phyloP scores from a whole-genome alignment of 2,888 invertebrate genomes.

The Ommatoiulus sabulosus region DNA sequence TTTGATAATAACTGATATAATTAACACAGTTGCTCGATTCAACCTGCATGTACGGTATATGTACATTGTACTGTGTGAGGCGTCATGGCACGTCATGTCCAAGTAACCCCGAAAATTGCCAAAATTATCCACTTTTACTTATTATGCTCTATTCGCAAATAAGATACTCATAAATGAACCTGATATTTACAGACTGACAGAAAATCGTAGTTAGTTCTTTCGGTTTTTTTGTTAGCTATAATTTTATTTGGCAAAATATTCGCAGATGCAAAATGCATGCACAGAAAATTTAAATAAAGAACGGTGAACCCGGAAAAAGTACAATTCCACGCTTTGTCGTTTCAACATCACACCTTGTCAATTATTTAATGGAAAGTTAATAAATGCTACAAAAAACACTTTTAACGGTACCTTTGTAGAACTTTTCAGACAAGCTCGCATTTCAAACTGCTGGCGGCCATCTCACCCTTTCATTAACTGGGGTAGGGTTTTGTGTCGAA shows the following conservation, averaged over 20 bases:
- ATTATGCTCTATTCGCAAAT: no score
- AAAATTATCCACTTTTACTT: no score
- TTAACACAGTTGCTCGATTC: no score
- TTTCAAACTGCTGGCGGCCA: neutral
- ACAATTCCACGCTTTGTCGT: neutral
- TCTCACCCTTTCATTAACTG: slow-evolving; percentile 41
- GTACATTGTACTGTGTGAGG: no score
- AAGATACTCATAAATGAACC: no score
- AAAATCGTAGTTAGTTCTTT: neutral
- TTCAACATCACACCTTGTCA: slow-evolving; percentile 25
- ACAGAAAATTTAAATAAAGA: neutral
- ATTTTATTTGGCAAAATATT: neutral
- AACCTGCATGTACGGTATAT: no score
- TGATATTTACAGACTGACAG: neutral
- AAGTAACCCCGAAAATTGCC: no score
- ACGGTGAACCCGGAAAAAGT: slow-evolving; percentile 42
- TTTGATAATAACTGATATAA: no score
- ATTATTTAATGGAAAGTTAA: slow-evolving; percentile 44
- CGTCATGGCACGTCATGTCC: no score
- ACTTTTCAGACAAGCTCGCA: neutral
- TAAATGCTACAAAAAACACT: slow-evolving; percentile 29
- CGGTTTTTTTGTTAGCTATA: neutral
- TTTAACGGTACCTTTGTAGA: slow-evolving; percentile 21
- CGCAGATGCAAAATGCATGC: neutral
- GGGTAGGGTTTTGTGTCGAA: slow-evolving; percentile 48